Conservation (phyloP, 2,797 vertebrate species). For the Telmatherina bonti region DNA sequence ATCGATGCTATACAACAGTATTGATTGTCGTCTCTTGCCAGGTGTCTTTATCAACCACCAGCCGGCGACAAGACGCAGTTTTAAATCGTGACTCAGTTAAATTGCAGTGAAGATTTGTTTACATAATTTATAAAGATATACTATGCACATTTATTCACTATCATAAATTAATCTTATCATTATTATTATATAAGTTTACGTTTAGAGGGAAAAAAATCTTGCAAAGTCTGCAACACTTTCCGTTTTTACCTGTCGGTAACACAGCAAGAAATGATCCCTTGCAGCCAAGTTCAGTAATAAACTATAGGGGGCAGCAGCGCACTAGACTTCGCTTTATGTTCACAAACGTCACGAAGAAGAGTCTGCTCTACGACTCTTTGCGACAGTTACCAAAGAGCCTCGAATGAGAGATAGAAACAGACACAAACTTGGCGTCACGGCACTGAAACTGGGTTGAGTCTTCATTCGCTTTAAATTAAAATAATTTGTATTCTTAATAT, state of each 20-base stretch:
- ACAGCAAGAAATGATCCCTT: background rate
- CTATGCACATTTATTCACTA: background rate
- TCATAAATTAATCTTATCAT: background rate
- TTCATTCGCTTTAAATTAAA: rapidly evolving
- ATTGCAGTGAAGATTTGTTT: background rate
- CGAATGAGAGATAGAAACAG: slow-evolving; percentile 1
- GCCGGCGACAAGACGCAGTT: background rate
- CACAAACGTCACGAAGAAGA: slow-evolving; percentile 39
- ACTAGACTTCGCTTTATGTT: background rate
- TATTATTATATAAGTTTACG: background rate
- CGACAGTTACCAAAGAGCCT: slow-evolving; percentile 54
- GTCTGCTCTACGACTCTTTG: background rate
- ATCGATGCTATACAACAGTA: background rate
- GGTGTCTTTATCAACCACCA: background rate
- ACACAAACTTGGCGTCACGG: background rate
- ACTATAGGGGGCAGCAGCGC: slow-evolving; percentile 42
- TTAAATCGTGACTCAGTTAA: slow-evolving; percentile 3
- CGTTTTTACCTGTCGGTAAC: background rate
- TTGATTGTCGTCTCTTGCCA: background rate
- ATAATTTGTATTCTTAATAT: rapidly evolving
- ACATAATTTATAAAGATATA: background rate
- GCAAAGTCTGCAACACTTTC: background rate
- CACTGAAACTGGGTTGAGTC: background rate
- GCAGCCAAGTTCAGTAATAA: background rate
- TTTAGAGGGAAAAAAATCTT: background rate